Evolutionary conservation across 2,888 invertebrate species (phyloP), one percentile per base, ranked within the genome.

Genomic region (Cotesia congregata): DNA sequence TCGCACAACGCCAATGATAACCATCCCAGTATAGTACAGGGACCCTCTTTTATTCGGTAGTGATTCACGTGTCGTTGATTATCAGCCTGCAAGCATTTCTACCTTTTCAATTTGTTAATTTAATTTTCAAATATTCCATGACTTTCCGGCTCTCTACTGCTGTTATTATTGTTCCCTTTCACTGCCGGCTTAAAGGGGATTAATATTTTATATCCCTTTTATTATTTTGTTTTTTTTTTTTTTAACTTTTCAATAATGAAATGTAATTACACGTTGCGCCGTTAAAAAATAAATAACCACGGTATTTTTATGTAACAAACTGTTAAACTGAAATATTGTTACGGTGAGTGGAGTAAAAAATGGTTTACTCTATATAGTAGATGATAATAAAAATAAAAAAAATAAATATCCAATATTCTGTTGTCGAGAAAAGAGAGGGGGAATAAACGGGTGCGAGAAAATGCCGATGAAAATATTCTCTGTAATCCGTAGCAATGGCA

Each of bases 51-150:
- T 50, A 50, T 50, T 50, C 41, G 7, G 68, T 68, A 41, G 61
- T 59, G 38, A 71, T 71, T 71, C 70, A 71, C 70, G 61, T 71
- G 61, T 71, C 20, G 70, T 30, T 70, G 71, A 71, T 71, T 71
- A 61, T 61, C 38, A 71, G 61, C 71, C 39, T 38, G 12, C n/a
- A 30, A 30, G 38, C 9, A 6, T 71, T 61, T 38, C 30, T n/a
- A 60, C 60, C 38, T 71, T 59, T 9, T 9, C 6, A 15, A 7
- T 69, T 71, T 61, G 20, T 20, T 68, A 68, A 68, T 68, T 68
- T 39, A 68, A 68, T 68, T 68, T 68, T 68, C 30, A 30, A 65
- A 30, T 38, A 30, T 20, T 20, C 38, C 38, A 30, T 65, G 38
- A 65, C 20, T 38, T 65, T 38, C 20, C 30, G 20, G 9, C 30